phyloP scores from a whole-genome alignment of 2,888 invertebrate species.

The Gerris lacustris region DNA sequence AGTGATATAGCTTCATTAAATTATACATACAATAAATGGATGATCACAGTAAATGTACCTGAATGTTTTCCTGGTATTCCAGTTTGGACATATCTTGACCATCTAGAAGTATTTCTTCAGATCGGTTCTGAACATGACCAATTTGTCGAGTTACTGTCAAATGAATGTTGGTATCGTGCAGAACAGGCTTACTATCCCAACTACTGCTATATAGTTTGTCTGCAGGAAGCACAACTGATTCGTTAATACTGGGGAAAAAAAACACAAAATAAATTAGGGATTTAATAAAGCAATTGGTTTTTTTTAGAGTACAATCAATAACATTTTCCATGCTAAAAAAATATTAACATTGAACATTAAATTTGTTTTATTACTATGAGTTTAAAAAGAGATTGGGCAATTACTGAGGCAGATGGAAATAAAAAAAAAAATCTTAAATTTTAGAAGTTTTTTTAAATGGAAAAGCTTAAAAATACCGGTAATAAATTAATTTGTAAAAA shows the following conservation, averaged over 20 bases:
- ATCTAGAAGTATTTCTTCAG: slow-evolving; percentile 28
- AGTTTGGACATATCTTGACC: slow-evolving; percentile 23
- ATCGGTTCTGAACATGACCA: slow-evolving; percentile 30
- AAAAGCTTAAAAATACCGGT: too few relatives aligned
- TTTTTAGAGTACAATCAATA: too few relatives aligned
- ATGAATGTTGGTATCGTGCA: slow-evolving; percentile 77
- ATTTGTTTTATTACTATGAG: too few relatives aligned
- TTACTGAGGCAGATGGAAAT: too few relatives aligned
- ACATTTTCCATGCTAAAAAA: too few relatives aligned
- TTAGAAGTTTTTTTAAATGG: too few relatives aligned
- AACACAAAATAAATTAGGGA: background rate
- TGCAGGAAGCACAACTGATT: slow-evolving; percentile 41
- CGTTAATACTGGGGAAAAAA: slow-evolving; percentile 6
- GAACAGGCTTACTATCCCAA: slow-evolving; percentile 64
- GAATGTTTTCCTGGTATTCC: slow-evolving; percentile 27
- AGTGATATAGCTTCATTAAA: background rate
- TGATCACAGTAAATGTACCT: slow-evolving; percentile 17
- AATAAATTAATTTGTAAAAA: too few relatives aligned
- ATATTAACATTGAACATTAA: too few relatives aligned
- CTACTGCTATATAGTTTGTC: slow-evolving; percentile 63
- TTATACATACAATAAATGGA: too few relatives aligned
- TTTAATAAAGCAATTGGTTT: too few relatives aligned
- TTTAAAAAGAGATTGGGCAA: too few relatives aligned
- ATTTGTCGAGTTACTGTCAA: slow-evolving; percentile 47
- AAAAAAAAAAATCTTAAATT: too few relatives aligned